Evolutionary conservation across 1,140 invertebrate species (phyloP).

Genomic region (Anoplolepis gracilipes): DNA sequence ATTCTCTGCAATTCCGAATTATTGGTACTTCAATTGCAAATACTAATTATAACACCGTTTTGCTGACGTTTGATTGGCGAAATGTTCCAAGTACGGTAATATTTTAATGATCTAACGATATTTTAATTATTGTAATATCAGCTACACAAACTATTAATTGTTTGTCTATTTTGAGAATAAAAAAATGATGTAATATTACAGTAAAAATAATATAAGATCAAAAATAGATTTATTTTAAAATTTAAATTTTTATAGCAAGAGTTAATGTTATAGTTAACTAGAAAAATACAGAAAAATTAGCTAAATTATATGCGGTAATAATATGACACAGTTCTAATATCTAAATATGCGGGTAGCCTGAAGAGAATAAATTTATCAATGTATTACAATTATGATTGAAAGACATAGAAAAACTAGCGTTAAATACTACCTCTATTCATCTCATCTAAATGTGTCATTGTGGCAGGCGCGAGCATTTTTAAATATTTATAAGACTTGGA

Average conservation of each 20-base stretch:
- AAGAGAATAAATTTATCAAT: not conserved
- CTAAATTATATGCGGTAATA: not conserved
- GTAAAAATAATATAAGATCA: not conserved
- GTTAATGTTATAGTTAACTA: not conserved
- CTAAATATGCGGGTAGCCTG: not conserved
- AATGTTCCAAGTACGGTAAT: constrained; percentile 20
- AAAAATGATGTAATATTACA: not conserved
- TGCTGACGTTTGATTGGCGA: constrained; percentile 4
- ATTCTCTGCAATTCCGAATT: not conserved
- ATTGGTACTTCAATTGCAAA: constrained; percentile 20
- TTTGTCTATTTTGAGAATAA: not conserved
- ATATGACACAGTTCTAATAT: not conserved
- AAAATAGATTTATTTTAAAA: constrained; percentile 1
- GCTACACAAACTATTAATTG: not conserved
- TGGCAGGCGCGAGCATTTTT: not conserved
- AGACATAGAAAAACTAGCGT: not conserved
- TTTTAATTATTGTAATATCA: constrained; percentile 20
- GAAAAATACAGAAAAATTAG: not conserved
- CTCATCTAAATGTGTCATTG: not conserved
- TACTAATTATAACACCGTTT: constrained; percentile 43
- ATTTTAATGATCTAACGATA: not conserved
- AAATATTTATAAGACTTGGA: constrained; percentile 59
- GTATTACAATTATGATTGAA: not conserved
- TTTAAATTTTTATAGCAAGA: not conserved
- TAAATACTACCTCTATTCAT: not conserved